These are phyloP conservation scores for Carassius auratus DNA, from an alignment of 2,113 vertebrate species.

Conservation along the genomic window DNA sequence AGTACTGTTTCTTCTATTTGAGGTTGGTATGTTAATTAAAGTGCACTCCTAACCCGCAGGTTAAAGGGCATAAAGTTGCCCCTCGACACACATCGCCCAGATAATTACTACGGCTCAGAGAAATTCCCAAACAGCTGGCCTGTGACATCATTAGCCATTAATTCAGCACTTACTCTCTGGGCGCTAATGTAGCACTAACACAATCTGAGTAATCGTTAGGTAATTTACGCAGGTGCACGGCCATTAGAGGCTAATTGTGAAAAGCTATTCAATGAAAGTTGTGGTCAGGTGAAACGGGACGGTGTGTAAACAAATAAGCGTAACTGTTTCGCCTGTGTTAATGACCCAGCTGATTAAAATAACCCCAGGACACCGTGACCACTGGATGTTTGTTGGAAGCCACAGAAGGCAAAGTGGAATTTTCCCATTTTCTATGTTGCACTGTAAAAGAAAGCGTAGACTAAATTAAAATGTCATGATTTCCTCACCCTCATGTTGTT, in stretches of 20 bases:
- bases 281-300: slow-evolving; percentile 19
- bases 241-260: slow-evolving; percentile 47
- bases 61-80: background rate
- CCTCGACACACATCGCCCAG: background rate
- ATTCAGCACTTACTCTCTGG: slow-evolving; percentile 15
- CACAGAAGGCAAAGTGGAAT: background rate
- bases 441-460: too few species aligned
- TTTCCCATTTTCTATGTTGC: background rate
- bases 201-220: slow-evolving; percentile 29
- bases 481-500: background rate
- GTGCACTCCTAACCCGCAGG: slow-evolving; percentile 22
- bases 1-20: slow-evolving; percentile 5
- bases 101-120: slow-evolving; percentile 12
- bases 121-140: slow-evolving; percentile 31
- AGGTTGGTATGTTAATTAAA: slow-evolving; percentile 58
- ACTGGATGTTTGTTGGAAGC: background rate
- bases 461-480: background rate
- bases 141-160: slow-evolving; percentile 48
- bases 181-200: slow-evolving; percentile 48
- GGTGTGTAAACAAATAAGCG: slow-evolving; percentile 39
- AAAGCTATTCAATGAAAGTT: slow-evolving; percentile 36
- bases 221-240: slow-evolving; percentile 43
- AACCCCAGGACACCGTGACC: background rate
- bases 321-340: slow-evolving; percentile 34
- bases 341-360: slow-evolving; percentile 19